Base-by-base conservation (phyloP, 2,797 vertebrate genomes). In the Buphagus erythrorhynchus region DNA sequence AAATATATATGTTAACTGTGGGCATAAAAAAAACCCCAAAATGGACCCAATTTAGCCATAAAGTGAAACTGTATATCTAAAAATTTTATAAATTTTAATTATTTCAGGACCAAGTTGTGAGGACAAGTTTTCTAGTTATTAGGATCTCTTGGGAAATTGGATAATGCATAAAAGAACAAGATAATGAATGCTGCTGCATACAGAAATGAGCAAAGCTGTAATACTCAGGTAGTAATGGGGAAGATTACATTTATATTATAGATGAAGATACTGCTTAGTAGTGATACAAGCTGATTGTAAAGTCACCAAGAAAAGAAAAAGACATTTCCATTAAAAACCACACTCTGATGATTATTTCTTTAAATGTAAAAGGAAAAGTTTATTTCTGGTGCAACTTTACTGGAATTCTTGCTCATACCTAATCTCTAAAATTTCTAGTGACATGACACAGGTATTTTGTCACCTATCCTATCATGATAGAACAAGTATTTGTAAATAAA, bases 61-160 rank as follows among this genome's bases (percentile, higher is more conserved):
- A 96, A 95, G 84, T 63, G 16, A 66, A 92, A 67, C 38, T 38
- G 11, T 80, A 54, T 57, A 71, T 87, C 52, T 88, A 69, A 72
- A 78, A 74, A 55, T 91, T 93, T 88, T 94, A 93, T 75, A 72
- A 0, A 3, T 69, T 96, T 93, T 92, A 91, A 94, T 95, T 96
- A 95, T 74, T 84, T 92, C 57, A 66, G 43, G 80, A 88, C 8
- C 63, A 95, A 88, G 67, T 66, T 57, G 38, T 79, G 57, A 62
- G 57, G 36, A 86, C 33, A 94, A 81, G 26, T 78, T 92, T 94
- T 95, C 84, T 58, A 83, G 72, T 46, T 90, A 29, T 89, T 90
- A 90, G n/a, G 6, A 28, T 89, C 21, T 82, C 69, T 68, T 86
- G 78, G 73, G 91, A 95, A 95, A 97, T 93, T 86, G 86, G 57